Percentiles rank a stretch among this genome's conserved stretches.
Conservation (phyloP, 2,113 vertebrate species). For the Zosterops lateralis region DNA sequence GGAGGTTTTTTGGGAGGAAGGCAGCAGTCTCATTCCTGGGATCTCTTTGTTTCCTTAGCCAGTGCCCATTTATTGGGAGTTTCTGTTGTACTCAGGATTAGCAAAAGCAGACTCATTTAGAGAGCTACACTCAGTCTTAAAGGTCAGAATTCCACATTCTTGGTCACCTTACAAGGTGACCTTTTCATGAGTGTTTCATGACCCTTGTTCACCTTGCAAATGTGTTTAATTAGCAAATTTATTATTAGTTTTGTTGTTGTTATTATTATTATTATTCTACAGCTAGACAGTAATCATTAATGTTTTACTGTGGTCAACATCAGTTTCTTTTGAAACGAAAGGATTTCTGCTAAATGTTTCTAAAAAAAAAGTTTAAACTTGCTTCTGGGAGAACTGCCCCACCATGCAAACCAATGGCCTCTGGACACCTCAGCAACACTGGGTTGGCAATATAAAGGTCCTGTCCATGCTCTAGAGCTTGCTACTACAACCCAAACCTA, state of each 20-base stretch:
- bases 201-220: not conserved
- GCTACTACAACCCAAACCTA: fast-evolving
- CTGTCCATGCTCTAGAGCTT: not conserved
- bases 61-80: not conserved
- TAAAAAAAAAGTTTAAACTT: not conserved
- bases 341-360: not conserved
- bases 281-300: not conserved
- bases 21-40: not conserved
- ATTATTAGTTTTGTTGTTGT: not conserved
- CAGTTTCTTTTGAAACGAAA: not conserved
- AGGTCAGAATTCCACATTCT: constrained; percentile 5
- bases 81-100: not conserved
- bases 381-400: not conserved
- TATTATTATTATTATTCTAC: not conserved
- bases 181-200: not conserved
- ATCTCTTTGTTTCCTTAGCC: not conserved
- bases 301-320: not conserved
- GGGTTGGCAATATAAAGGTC: not conserved
- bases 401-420: not conserved
- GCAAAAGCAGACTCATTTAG: not conserved
- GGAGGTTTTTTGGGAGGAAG: constrained; percentile 8
- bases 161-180: not conserved
- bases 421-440: not conserved
- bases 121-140: not conserved
- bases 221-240: not conserved